These are phyloP conservation scores for Cydia fagiglandana DNA, from an alignment of 1,140 invertebrate species.

Conservation along the genomic window DNA sequence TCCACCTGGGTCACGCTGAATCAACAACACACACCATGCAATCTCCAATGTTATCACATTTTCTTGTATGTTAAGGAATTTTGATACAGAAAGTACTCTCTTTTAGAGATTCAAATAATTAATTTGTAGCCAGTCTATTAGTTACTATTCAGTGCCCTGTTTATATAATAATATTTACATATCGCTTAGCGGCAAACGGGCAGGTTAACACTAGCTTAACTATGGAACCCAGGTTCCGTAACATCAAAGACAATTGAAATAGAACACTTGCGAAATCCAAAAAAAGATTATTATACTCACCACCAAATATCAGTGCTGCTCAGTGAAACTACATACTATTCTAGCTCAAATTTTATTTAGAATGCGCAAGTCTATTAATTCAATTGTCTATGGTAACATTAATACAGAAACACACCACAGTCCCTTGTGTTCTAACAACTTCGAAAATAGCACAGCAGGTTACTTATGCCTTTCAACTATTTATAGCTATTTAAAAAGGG, in stretches of 20 bases:
- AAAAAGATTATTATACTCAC: neutral
- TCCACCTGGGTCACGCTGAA: conserved; percentile 19
- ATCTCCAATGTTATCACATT: conserved; percentile 31
- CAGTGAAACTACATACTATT: neutral
- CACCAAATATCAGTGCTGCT: too few species aligned
- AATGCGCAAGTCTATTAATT: neutral
- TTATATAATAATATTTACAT: conserved; percentile 54
- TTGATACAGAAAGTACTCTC: conserved; percentile 46
- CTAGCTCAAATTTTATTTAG: neutral
- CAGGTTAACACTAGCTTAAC: conserved; percentile 41
- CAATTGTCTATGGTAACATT: conserved; percentile 7
- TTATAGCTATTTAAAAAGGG: neutral
- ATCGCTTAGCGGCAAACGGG: conserved; percentile 61
- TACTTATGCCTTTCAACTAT: neutral
- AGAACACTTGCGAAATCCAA: neutral
- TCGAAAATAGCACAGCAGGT: neutral
- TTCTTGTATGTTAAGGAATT: conserved; percentile 30
- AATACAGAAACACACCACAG: neutral
- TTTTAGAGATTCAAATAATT: conserved; percentile 70
- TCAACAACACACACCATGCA: conserved; percentile 26
- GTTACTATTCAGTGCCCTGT: conserved; percentile 58
- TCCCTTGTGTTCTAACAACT: neutral
- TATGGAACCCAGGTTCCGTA: conserved; percentile 3
- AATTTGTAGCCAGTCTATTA: conserved; percentile 66
- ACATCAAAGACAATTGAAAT: conserved; percentile 8